These are phyloP conservation scores for Aleiodes alternator DNA, from an alignment of 2,888 invertebrate genomes.

Conservation along the genomic window DNA sequence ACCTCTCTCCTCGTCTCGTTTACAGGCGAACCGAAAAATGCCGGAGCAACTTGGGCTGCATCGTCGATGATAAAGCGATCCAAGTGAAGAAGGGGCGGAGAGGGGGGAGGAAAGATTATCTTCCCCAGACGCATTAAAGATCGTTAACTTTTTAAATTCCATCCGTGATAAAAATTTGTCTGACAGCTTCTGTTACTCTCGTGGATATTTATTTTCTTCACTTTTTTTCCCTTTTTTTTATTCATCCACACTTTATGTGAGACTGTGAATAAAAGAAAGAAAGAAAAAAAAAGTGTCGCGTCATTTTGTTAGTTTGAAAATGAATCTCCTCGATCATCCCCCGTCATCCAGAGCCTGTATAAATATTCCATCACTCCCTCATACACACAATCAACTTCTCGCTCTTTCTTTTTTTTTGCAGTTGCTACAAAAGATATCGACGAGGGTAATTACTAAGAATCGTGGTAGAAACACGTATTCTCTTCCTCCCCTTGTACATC, in stretches of 20 bases:
- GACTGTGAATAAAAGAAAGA: background rate
- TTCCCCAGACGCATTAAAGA: constrained; percentile 21
- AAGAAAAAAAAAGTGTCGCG: constrained; percentile 63
- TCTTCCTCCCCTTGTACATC: background rate
- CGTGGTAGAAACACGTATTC: constrained; percentile 63
- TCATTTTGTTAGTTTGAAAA: constrained; percentile 59
- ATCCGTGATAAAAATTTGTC: constrained; percentile 30
- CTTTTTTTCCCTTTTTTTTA: background rate
- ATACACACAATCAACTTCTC: background rate
- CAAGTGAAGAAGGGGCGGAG: background rate
- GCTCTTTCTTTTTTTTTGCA: background rate
- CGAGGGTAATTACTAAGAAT: constrained; percentile 69
- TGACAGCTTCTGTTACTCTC: constrained; percentile 15
- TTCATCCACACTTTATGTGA: background rate
- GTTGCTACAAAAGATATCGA: constrained; percentile 69
- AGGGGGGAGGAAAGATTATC: constrained; percentile 15
- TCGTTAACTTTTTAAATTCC: constrained; percentile 35
- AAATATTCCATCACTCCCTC: constrained; percentile 69
- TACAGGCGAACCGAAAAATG: constrained; percentile 46
- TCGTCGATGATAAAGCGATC: constrained; percentile 37
- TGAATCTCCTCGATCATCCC: constrained; percentile 70
- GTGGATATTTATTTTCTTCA: background rate
- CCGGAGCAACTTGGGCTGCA: constrained; percentile 35
- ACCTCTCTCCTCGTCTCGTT: constrained; percentile 33
- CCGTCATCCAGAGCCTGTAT: constrained; percentile 69